Evolutionary conservation across 2,113 vertebrate genomes (phyloP).

Genomic region (Toxotes chatareus): DNA sequence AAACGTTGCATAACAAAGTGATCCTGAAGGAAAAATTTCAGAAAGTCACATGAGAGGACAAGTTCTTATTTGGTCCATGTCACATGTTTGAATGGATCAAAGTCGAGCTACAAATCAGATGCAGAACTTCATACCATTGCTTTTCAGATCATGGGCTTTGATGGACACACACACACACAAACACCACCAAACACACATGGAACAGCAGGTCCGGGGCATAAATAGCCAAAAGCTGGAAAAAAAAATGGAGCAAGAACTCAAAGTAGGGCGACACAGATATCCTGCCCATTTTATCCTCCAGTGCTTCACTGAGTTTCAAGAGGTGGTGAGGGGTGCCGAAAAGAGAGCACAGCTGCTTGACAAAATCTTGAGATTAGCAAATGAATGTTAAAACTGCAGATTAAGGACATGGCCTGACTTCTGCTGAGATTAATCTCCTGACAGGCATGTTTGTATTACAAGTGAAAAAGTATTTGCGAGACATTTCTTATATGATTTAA

Average conservation of each 20-base stretch:
- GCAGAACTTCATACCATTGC: slow-evolving; percentile 4
- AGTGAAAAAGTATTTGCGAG: not conserved
- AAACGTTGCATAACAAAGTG: not conserved
- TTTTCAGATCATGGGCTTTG: slow-evolving; percentile 27
- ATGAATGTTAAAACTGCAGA: slow-evolving; percentile 64
- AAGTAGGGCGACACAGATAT: slow-evolving; percentile 78
- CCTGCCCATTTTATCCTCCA: slow-evolving; percentile 48
- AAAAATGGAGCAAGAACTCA: slow-evolving; percentile 63
- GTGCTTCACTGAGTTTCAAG: slow-evolving; percentile 47
- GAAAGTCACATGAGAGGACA: slow-evolving; percentile 27
- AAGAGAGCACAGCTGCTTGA: slow-evolving; percentile 67
- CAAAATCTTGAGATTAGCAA: slow-evolving; percentile 74
- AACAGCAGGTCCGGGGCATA: slow-evolving; percentile 44
- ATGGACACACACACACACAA: slow-evolving; percentile 23
- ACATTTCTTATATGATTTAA: slow-evolving; percentile 35
- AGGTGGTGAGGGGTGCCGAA: slow-evolving; percentile 47
- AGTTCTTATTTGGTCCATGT: slow-evolving; percentile 22
- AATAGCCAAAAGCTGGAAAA: slow-evolving; percentile 37
- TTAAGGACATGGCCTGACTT: slow-evolving; percentile 59
- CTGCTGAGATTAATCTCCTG: slow-evolving; percentile 64
- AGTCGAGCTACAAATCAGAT: slow-evolving; percentile 33
- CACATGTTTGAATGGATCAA: slow-evolving; percentile 29
- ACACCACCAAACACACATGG: slow-evolving; percentile 29
- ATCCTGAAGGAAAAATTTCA: slow-evolving; percentile 1
- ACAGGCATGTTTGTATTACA: slow-evolving; percentile 38